Conservation (phyloP, 2,888 invertebrate genomes). For the Limnephilus rhombicus region DNA sequence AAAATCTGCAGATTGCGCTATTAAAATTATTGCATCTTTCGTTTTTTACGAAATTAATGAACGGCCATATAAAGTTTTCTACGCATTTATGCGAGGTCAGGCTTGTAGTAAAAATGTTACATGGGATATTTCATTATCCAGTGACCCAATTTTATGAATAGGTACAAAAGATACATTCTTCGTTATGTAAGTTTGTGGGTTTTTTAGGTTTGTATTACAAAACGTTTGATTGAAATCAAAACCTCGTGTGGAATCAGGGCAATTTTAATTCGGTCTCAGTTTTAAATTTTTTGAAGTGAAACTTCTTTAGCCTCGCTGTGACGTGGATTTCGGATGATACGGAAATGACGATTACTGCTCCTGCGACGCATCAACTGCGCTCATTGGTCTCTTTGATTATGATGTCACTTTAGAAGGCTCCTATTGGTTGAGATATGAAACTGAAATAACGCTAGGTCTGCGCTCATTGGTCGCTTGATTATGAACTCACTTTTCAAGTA, state of each 20-base stretch:
- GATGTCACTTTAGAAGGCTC: no score
- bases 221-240: background rate
- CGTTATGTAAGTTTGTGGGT: background rate
- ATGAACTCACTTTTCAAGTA: no score
- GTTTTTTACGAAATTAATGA: background rate
- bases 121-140: conserved; percentile 16
- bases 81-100: background rate
- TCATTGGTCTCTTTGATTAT: no score
- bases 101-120: background rate
- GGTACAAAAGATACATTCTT: background rate
- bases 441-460: no score
- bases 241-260: background rate
- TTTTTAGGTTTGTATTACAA: background rate
- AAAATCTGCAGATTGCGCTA: background rate
- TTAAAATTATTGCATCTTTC: conserved; percentile 29
- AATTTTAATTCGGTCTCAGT: background rate
- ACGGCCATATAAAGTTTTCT: background rate
- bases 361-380: no score
- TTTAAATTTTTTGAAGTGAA: no score
- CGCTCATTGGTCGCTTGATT: no score
- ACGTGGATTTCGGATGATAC: no score
- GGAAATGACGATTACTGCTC: no score
- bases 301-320: no score
- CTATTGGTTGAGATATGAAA: no score
- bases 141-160: conserved; percentile 20